A percentile compares a stretch with the other conserved stretches of the same genome.
These are phyloP conservation scores for Actinia tenebrosa DNA, from an alignment of 64 coral and sea anemone species.

Conservation along the genomic window DNA sequence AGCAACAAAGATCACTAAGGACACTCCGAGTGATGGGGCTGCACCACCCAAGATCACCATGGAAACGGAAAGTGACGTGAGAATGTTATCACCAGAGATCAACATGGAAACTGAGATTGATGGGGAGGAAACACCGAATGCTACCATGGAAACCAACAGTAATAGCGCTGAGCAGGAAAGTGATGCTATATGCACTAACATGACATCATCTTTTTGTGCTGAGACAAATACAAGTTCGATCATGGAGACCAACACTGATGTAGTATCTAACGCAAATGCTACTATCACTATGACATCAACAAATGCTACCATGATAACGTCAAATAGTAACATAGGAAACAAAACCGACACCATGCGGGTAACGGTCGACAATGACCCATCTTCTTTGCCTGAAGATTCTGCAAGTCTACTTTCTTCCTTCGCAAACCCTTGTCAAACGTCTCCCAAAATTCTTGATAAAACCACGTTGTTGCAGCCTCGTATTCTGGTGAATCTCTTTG, in stretches of 20 bases:
- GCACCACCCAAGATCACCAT: not conserved
- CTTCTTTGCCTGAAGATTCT: not conserved
- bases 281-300: not conserved
- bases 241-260: not conserved
- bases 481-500: not conserved
- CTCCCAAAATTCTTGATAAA: not conserved
- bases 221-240: not conserved
- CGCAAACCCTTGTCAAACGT: not conserved
- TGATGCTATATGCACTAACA: not conserved
- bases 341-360: not conserved
- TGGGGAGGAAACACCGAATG: not conserved
- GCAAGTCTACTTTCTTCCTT: not conserved
- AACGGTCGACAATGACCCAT: not conserved
- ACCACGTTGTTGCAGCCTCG: not conserved
- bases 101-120: not conserved
- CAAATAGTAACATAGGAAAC: not conserved
- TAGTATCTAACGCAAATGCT: not conserved
- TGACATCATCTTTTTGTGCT: not conserved
- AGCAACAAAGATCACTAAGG: too few relatives aligned
- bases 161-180: not conserved
- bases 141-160: too few relatives aligned
- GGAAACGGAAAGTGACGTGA: not conserved
- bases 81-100: too few relatives aligned
- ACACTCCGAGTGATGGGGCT: too few relatives aligned
- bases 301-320: not conserved